Evolutionary conservation across 35 echinoderm and acorn worm genomes (phyloP).

Genomic region (Antedon bifida): DNA sequence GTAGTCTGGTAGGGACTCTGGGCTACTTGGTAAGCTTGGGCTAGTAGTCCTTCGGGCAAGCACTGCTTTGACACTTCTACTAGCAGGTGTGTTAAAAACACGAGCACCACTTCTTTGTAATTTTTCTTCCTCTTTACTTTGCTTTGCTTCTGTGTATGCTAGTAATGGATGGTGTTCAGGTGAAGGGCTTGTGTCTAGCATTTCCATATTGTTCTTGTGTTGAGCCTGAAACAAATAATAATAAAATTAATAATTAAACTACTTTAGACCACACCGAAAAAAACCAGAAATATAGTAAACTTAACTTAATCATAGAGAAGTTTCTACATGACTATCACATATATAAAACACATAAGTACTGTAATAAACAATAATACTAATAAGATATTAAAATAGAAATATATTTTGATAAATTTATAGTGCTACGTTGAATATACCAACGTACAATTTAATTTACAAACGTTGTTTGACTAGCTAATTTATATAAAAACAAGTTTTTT

Average conservation of each 20-base stretch:
- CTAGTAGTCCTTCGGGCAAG: neutral
- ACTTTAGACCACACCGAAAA: neutral
- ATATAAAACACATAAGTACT: no score
- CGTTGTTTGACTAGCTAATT: no score
- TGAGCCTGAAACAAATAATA: constrained; percentile 16
- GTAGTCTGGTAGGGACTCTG: neutral
- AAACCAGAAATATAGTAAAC: no score
- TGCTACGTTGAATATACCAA: no score
- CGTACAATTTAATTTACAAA: no score
- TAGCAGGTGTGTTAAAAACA: no score
- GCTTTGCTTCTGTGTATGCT: neutral
- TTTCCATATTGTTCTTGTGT: constrained; percentile 23
- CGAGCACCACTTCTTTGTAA: neutral
- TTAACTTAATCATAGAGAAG: no score
- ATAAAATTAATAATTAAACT: neutral
- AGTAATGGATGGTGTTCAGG: neutral
- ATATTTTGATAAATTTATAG: no score
- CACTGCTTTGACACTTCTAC: neutral
- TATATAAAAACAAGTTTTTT: no score
- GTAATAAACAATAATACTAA: no score
- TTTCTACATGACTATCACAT: no score
- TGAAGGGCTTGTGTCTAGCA: constrained; percentile 15
- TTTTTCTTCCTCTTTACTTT: neutral
- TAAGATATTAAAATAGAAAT: no score
- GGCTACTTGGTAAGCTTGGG: neutral